Base-by-base conservation (phyloP, 2,797 vertebrate genomes). In the Pampus argenteus region DNA sequence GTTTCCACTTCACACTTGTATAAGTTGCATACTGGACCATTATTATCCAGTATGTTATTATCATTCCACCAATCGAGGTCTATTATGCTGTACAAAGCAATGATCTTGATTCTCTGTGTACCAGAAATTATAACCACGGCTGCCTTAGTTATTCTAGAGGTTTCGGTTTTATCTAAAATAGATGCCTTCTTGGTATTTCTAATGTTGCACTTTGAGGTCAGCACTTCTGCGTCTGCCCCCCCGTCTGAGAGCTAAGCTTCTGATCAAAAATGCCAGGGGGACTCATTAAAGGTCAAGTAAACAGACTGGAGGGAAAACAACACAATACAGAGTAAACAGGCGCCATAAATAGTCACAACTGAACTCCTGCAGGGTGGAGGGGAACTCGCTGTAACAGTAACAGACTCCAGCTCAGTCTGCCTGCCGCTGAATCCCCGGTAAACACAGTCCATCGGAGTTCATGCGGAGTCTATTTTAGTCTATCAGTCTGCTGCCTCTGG, bases 211-310 rank as follows among this genome's bases (percentile, higher is more conserved):
- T 64, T 10, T 57, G 44, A 65, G 45, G 23, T 29, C 50, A 44
- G 22, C 54, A 59, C 22, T 20, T 29, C 49, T 25, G 17, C 28
- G 22, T 25, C 20, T 17, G 5, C 42, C 55, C 25, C 56, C 42
- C 36, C 9, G 20, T 13, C 17, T 11, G 0, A 9, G 57, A 74
- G 60, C 31, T 50, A 59, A 80, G 73, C 31, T n/a, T 44, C 67
- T 76, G 59, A 71, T 64, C 2, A 8, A 59, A 82, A 72, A 48
- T 45, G 36, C 42, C 78, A 79, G 65, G 26, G 26, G 36, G 18
- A 15, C 60, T 74, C 60, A 69, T 71, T 77, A 79, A 87, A 84
- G 87, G 82, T 89, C 88, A 90, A 29, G 78, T 66, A 71, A 89
- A 86, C 78, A 83, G 20, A 44, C 62, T 2, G 38, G 5, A 10